Percentiles rank a stretch among this genome's conserved stretches.
Conservation (phyloP, 1,140 invertebrate genomes). For the Euschistus heros region DNA sequence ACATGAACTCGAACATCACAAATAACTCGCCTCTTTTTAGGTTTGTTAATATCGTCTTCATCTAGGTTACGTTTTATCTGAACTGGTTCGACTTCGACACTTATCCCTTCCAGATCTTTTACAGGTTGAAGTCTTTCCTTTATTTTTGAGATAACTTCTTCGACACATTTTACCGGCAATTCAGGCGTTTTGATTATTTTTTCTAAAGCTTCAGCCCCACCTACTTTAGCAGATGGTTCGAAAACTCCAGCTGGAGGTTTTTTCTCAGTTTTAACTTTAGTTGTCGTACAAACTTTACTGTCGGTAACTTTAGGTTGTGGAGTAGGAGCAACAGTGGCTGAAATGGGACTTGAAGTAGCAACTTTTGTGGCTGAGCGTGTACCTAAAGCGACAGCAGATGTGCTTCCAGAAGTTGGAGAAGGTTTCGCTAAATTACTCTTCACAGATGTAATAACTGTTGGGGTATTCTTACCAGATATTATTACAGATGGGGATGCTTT, state of each 20-base stretch:
- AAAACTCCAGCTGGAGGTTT: slow-evolving; percentile 31
- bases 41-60: slow-evolving; percentile 34
- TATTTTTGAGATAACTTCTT: slow-evolving; percentile 23
- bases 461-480: no score
- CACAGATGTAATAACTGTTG: no score
- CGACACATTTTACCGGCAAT: slow-evolving; percentile 18
- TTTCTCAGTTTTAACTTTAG: slow-evolving; percentile 25
- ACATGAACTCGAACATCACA: slow-evolving; percentile 43
- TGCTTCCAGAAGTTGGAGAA: no score
- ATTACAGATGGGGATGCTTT: no score
- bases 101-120: not conserved
- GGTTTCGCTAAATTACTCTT: no score
- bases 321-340: slow-evolving; percentile 22
- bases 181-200: slow-evolving; percentile 10
- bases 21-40: slow-evolving; percentile 43
- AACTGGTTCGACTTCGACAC: not conserved
- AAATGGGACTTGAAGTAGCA: not conserved
- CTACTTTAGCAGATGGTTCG: slow-evolving; percentile 28
- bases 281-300: not conserved
- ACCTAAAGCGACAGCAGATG: not conserved
- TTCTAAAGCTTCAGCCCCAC: not conserved
- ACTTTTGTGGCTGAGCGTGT: slow-evolving; percentile 22
- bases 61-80: slow-evolving; percentile 21
- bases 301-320: not conserved
- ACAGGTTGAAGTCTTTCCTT: slow-evolving; percentile 23